Evolutionary conservation across 2,888 invertebrate species (phyloP).

Genomic region (Harpagoxenus sublaevis): DNA sequence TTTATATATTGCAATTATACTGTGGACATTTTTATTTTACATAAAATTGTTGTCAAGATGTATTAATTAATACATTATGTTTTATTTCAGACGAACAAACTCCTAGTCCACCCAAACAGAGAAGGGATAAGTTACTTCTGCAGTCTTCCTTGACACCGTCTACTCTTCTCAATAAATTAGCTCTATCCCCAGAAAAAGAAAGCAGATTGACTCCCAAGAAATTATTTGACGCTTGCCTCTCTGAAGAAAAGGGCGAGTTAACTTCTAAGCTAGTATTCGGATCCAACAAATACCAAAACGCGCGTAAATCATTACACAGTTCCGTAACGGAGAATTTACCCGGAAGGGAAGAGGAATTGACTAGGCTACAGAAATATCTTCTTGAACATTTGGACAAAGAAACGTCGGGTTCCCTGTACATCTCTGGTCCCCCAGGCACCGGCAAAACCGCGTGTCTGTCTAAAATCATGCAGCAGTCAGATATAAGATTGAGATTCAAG

Average conservation of each 20-base stretch:
- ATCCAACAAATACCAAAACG: slow-evolving; percentile 80
- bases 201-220: slow-evolving; percentile 76
- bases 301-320: slow-evolving; percentile 87
- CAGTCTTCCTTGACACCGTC: slow-evolving; percentile 80
- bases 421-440: slow-evolving; percentile 99
- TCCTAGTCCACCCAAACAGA: slow-evolving; percentile 70
- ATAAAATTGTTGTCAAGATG: background rate
- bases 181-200: slow-evolving; percentile 67
- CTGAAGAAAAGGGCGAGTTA: slow-evolving; percentile 66
- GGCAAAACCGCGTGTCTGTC: slow-evolving; percentile 97
- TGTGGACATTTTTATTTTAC: background rate
- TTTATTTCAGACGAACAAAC: slow-evolving; percentile 71
- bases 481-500: slow-evolving; percentile 88
- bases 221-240: slow-evolving; percentile 72
- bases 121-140: background rate
- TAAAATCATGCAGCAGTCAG: slow-evolving; percentile 90
- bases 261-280: slow-evolving; percentile 78
- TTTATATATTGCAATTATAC: background rate
- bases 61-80: background rate
- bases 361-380: slow-evolving; percentile 91
- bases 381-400: slow-evolving; percentile 89
- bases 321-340: slow-evolving; percentile 88
- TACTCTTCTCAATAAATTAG: slow-evolving; percentile 77
- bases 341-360: slow-evolving; percentile 93
- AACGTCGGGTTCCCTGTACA: slow-evolving; percentile 94